Base-by-base conservation (phyloP, 2,797 vertebrate species). In the Platalea minor region DNA sequence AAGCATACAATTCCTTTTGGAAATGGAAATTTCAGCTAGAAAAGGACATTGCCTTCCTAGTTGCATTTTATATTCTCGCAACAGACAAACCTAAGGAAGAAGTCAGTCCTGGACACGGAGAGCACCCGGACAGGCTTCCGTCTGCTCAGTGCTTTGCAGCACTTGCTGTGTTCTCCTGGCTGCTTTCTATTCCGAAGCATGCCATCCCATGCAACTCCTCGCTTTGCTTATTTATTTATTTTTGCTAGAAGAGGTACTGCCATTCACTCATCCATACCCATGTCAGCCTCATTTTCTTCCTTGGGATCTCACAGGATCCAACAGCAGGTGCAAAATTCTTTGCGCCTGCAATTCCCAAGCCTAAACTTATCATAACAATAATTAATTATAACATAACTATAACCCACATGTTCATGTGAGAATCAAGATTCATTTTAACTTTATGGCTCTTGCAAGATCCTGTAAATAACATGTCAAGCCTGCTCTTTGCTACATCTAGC, bases 1-100 rank as follows among this genome's bases (percentile, higher is more conserved):
- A 86, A 93, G n/a, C 15, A 19, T 29, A 33, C 20, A 13, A 72
- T 65, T 81, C 61, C 46, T 77, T 79, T 53, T 43, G 25, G 54
- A 95, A 82, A 57, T 65, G 75, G 50, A 93, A 89, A 91, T 91
- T 83, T 85, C 85, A 76, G 17, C 51, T 79, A 73, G 77, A 64
- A 92, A 89, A 92, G n/a, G 39, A 64, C 23, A 41, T 77, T 15
- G 10, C 31, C 25, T 65, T 81, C 43, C 23, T 35, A 37, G 46
- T 24, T 65, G 31, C 25, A 68, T 91, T 87, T 77, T 54, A 29
- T 73, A 64, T 67, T 89, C 60, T 33, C 17, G n/a, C 39, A 92
- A 67, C 67, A 83, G 50, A 39, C 5, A 31, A 28, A 41, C 33
- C 31, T 60, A 76, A 69, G 37, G 60, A 90, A 78, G 72, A 85